phyloP scores from a whole-genome alignment of 1,140 invertebrate species.

The Solen grandis region DNA sequence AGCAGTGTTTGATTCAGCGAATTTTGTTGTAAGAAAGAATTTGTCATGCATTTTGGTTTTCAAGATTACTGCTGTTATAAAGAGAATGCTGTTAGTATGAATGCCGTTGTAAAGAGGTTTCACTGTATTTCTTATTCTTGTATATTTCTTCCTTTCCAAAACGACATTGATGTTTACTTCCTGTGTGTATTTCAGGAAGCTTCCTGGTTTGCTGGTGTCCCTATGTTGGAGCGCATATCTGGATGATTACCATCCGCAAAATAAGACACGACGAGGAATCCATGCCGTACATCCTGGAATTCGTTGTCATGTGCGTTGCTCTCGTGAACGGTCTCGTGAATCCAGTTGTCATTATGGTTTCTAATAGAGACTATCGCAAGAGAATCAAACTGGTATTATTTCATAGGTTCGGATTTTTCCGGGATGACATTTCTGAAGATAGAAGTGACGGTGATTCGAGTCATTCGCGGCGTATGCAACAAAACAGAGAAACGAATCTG shows the following conservation, averaged over 20 bases:
- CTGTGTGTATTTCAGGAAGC: slow-evolving; percentile 39
- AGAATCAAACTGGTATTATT: slow-evolving; percentile 33
- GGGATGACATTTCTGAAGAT: background rate
- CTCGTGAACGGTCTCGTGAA: slow-evolving; percentile 46
- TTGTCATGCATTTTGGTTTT: too few species aligned
- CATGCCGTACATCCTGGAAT: slow-evolving; percentile 56
- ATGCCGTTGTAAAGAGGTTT: too few species aligned
- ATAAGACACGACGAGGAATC: slow-evolving; percentile 27
- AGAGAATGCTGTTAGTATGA: too few species aligned
- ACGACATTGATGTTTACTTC: too few species aligned
- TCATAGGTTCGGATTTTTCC: slow-evolving; percentile 8
- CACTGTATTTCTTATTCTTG: too few species aligned
- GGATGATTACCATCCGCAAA: slow-evolving; percentile 42
- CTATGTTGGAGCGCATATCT: slow-evolving; percentile 45
- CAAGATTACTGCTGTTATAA: too few species aligned
- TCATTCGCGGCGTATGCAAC: background rate
- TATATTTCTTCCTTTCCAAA: too few species aligned
- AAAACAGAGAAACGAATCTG: background rate
- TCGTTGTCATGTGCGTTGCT: slow-evolving; percentile 44
- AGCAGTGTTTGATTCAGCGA: too few species aligned
- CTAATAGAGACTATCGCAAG: slow-evolving; percentile 44
- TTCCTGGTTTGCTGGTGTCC: slow-evolving; percentile 51
- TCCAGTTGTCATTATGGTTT: slow-evolving; percentile 44
- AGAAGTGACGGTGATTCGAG: slow-evolving; percentile 25
- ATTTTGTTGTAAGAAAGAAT: too few species aligned